phyloP scores from a whole-genome alignment of 2,888 invertebrate genomes.

The Ecdyonurus torrentis region DNA sequence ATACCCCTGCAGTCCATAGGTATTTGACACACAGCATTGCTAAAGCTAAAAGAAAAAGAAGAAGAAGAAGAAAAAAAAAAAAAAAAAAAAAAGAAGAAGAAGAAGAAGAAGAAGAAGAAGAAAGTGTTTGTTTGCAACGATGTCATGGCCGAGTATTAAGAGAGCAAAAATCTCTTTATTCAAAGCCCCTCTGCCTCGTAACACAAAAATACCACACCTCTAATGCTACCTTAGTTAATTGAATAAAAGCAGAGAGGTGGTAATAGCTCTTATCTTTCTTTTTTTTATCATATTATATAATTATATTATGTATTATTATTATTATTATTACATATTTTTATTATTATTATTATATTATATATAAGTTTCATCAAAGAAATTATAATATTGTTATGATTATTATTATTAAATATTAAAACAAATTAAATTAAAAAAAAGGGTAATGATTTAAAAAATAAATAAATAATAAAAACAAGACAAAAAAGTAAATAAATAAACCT shows the following conservation, averaged over 20 bases:
- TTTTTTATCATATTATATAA: background rate
- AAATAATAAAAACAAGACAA: background rate
- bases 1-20: background rate
- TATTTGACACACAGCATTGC: background rate
- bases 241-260: too few species aligned
- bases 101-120: too few species aligned
- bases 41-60: too few species aligned
- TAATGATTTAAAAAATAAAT: background rate
- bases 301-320: background rate
- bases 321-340: background rate
- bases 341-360: background rate
- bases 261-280: too few species aligned
- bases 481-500: constrained; percentile 8
- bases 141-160: too few species aligned
- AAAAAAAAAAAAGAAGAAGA: too few species aligned
- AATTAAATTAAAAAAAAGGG: constrained; percentile 5
- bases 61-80: too few species aligned
- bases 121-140: too few species aligned
- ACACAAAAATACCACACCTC: too few species aligned
- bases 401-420: constrained; percentile 7
- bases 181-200: too few species aligned
- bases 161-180: too few species aligned
- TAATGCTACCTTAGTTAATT: too few species aligned
- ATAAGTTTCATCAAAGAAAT: background rate
- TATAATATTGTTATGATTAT: constrained; percentile 9